Percentiles rank a stretch among this genome's conserved stretches.
These are phyloP conservation scores for Myioborus melanocephalus DNA, from an alignment of 2,797 vertebrate species.

Conservation along the genomic window DNA sequence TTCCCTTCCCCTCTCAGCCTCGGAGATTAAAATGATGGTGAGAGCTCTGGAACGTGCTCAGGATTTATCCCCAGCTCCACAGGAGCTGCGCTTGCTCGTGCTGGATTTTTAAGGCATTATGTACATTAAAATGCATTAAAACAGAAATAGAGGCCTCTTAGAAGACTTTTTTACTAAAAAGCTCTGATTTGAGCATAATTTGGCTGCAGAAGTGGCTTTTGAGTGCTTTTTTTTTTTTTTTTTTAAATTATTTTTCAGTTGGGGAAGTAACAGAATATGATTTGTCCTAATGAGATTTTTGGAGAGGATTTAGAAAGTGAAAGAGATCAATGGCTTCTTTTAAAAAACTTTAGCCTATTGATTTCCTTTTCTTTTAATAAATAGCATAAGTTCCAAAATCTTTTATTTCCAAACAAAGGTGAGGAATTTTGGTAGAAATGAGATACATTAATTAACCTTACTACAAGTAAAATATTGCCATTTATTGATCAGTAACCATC, in stretches of 20 bases:
- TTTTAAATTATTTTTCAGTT: neutral
- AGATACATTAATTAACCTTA: neutral
- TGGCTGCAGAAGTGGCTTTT: neutral
- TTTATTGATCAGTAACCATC: neutral
- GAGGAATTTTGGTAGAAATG: neutral
- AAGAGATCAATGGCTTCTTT: neutral
- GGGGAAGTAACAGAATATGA: neutral
- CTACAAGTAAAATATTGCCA: neutral
- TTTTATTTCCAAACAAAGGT: neutral
- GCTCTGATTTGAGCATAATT: neutral
- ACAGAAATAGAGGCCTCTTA: neutral
- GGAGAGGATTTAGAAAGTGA: neutral
- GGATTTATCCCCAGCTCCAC: neutral
- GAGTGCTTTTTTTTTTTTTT: neutral
- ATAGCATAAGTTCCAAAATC: neutral
- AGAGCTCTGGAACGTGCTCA: neutral
- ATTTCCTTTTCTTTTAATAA: neutral
- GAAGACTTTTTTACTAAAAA: neutral
- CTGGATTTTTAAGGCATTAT: neutral
- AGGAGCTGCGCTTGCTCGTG: neutral
- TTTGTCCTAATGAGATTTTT: neutral
- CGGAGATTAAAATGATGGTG: neutral
- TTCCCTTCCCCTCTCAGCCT: neutral
- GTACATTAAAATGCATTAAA: neutral
- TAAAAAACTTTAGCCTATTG: neutral